Conservation (phyloP, 2,113 vertebrate genomes). For the Crotalus viridis region DNA sequence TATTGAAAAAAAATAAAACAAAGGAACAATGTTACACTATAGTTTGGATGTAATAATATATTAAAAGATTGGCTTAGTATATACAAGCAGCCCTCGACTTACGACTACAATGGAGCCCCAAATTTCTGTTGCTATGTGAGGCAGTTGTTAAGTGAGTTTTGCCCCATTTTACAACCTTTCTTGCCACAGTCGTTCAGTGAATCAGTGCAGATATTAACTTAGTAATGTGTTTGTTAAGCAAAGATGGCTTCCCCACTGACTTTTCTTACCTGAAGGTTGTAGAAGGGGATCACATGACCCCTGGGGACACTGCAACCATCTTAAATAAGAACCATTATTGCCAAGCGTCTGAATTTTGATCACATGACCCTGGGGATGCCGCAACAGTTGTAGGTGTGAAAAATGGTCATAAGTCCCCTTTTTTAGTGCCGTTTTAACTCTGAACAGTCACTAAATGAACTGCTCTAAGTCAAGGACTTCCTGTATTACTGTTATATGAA, state of each 20-base stretch:
- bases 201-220: background rate
- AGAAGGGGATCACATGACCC: background rate
- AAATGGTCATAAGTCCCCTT: background rate
- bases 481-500: background rate
- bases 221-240: background rate
- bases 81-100: background rate
- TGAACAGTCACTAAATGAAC: background rate
- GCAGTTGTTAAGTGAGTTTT: background rate
- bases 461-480: background rate
- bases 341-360: background rate
- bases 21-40: background rate
- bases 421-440: background rate
- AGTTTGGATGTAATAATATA: background rate
- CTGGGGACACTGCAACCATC: background rate
- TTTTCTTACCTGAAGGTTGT: background rate
- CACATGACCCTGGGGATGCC: background rate
- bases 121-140: background rate
- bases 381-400: background rate
- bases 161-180: background rate
- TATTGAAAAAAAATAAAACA: background rate
- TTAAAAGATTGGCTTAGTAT: background rate
- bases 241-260: background rate
- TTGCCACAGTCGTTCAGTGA: background rate
- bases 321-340: background rate
- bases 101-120: background rate